A percentile compares a stretch with the other conserved stretches of the same genome.
Conservation (phyloP, 2,113 vertebrate genomes). For the Nansenia antarctica region DNA sequence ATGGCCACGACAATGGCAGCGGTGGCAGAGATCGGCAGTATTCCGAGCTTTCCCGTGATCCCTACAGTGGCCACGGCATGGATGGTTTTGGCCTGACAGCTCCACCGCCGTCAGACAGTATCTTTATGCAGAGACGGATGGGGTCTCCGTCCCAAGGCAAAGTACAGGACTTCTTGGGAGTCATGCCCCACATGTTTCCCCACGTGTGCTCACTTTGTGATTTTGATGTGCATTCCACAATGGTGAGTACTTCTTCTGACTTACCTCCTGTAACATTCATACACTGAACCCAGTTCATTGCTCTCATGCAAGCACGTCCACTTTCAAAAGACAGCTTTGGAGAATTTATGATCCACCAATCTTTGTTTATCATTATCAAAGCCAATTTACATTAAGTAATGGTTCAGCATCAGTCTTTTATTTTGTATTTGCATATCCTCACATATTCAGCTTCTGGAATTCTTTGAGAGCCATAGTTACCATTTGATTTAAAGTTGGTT, state of each 20-base stretch:
- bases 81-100: too few species aligned
- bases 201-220: conserved; percentile 82
- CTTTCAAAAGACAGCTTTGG: conserved; percentile 17
- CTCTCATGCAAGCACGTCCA: background rate
- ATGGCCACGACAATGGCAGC: conserved; percentile 25
- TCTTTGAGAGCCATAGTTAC: background rate
- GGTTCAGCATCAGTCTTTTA: background rate
- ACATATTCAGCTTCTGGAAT: background rate
- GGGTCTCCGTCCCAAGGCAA: conserved; percentile 72
- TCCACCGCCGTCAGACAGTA: conserved; percentile 39
- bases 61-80: conserved; percentile 58
- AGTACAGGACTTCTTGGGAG: conserved; percentile 77
- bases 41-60: conserved; percentile 68
- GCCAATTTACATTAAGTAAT: conserved; percentile 6
- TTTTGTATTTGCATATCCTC: background rate
- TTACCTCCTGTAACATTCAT: background rate
- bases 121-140: conserved; percentile 70
- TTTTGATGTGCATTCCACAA: conserved; percentile 75
- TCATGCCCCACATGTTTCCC: conserved; percentile 71
- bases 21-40: conserved; percentile 59
- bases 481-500: background rate
- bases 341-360: conserved; percentile 1
- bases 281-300: conserved; percentile 17
- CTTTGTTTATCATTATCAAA: background rate
- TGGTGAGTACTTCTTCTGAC: conserved; percentile 73